Evolutionary conservation across 2,888 invertebrate species (phyloP).

Genomic region (Scaptomyza caliginosa): DNA sequence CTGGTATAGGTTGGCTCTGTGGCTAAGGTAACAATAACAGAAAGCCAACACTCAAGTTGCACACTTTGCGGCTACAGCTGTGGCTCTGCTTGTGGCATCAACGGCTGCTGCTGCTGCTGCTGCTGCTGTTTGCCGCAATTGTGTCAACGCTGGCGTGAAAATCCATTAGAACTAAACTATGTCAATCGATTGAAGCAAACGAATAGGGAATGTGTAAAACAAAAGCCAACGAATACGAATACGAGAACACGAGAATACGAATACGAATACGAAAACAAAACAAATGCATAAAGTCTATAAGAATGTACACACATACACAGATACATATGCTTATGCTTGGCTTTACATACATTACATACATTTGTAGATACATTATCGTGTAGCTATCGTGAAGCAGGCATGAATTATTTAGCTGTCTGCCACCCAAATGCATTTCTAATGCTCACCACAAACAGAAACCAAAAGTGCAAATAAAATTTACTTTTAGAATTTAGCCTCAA

Average conservation of each 20-base stretch:
- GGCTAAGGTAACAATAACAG: conserved; percentile 32
- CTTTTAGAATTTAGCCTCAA: conserved; percentile 32
- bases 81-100: conserved; percentile 25
- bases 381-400: conserved; percentile 13
- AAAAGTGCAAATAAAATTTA: conserved; percentile 70
- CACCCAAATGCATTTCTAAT: conserved; percentile 73
- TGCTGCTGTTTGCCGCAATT: conserved; percentile 53
- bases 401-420: conserved; percentile 50
- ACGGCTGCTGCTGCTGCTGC: conserved; percentile 11
- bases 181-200: conserved; percentile 74
- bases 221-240: conserved; percentile 1
- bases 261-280: conserved; percentile 31
- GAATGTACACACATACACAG: conserved; percentile 21
- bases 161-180: conserved; percentile 78
- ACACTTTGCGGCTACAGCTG: conserved; percentile 16
- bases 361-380: conserved; percentile 45
- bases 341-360: background rate
- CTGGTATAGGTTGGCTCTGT: conserved; percentile 21
- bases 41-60: conserved; percentile 48
- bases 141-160: conserved; percentile 76
- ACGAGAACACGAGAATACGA: conserved; percentile 13
- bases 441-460: conserved; percentile 17
- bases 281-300: conserved; percentile 46
- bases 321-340: conserved; percentile 11
- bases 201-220: conserved; percentile 48